Conservation (phyloP, 2,113 vertebrate species). For the Phainopepla nitens region DNA sequence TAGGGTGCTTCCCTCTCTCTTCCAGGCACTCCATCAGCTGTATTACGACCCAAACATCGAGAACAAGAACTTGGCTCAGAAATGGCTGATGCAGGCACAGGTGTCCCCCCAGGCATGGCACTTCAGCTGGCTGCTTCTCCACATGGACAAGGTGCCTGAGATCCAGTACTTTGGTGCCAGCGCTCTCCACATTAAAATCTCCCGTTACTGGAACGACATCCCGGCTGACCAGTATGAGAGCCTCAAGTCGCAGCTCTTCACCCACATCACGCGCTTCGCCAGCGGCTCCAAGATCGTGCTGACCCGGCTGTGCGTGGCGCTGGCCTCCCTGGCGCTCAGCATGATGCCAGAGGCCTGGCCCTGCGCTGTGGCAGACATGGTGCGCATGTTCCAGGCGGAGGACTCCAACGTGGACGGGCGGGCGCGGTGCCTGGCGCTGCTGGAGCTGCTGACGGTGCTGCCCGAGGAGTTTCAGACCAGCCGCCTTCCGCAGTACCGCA, state of each 20-base stretch:
- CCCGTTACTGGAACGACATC: constrained; percentile 97
- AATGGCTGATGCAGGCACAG: constrained; percentile 99
- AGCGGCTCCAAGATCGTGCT: constrained; percentile 97
- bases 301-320: constrained; percentile 92
- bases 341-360: constrained; percentile 98
- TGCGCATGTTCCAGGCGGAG: constrained; percentile 94
- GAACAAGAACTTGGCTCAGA: constrained; percentile 99
- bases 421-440: constrained; percentile 90
- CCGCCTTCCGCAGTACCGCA: constrained; percentile 92
- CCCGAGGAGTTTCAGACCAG: constrained; percentile 99
- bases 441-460: constrained; percentile 95
- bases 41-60: constrained; percentile 99
- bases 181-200: constrained; percentile 97
- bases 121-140: constrained; percentile 95
- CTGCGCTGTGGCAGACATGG: constrained; percentile 94
- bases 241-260: constrained; percentile 95
- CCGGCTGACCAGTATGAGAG: constrained; percentile 94
- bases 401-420: constrained; percentile 89
- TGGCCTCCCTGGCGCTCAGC: constrained; percentile 95
- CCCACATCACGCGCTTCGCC: constrained; percentile 93
- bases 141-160: constrained; percentile 96
- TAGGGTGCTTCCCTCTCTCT: constrained; percentile 41
- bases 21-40: constrained; percentile 93
- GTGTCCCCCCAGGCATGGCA: constrained; percentile 98
- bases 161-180: constrained; percentile 99